These are phyloP conservation scores for Drosophila orena DNA, from an alignment of 1,140 invertebrate species.

Conservation along the genomic window DNA sequence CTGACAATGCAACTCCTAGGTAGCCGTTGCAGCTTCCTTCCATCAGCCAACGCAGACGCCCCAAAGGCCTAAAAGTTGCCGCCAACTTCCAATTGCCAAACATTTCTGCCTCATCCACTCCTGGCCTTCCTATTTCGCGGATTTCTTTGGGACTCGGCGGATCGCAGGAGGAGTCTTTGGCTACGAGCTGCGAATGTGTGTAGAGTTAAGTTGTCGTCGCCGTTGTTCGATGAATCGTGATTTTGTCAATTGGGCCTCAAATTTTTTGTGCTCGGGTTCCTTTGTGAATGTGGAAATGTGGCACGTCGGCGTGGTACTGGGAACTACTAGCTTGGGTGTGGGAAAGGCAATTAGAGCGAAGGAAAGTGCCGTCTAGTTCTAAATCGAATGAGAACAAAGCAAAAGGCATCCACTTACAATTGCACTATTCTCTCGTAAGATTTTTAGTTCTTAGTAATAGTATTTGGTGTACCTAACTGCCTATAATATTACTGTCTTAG, in stretches of 20 bases:
- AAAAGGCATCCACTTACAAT: conserved; percentile 13
- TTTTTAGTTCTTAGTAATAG: neutral
- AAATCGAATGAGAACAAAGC: conserved; percentile 20
- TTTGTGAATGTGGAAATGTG: conserved; percentile 44
- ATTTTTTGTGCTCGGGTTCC: conserved; percentile 47
- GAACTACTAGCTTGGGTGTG: conserved; percentile 40
- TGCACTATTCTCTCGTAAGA: neutral
- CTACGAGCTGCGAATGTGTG: conserved; percentile 52
- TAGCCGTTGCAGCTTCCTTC: conserved; percentile 63
- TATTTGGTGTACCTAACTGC: too few species aligned
- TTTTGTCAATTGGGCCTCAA: conserved; percentile 64
- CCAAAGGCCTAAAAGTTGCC: conserved; percentile 72
- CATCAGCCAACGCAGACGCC: conserved; percentile 70
- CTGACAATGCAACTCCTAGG: conserved; percentile 54
- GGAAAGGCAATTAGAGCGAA: conserved; percentile 59
- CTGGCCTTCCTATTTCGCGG: neutral
- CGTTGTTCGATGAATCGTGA: conserved; percentile 67
- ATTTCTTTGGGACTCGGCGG: conserved; percentile 19
- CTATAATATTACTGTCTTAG: too few species aligned
- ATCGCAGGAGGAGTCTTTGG: conserved; percentile 26
- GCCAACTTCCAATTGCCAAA: conserved; percentile 49
- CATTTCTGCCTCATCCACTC: conserved; percentile 13
- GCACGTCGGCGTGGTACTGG: conserved; percentile 28
- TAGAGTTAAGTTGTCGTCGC: conserved; percentile 73
- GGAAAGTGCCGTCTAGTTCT: conserved; percentile 39